A percentile compares a stretch with the other conserved stretches of the same genome.
Evolutionary conservation across 1,140 invertebrate genomes (phyloP).

Genomic region (Melanaphis sacchari): DNA sequence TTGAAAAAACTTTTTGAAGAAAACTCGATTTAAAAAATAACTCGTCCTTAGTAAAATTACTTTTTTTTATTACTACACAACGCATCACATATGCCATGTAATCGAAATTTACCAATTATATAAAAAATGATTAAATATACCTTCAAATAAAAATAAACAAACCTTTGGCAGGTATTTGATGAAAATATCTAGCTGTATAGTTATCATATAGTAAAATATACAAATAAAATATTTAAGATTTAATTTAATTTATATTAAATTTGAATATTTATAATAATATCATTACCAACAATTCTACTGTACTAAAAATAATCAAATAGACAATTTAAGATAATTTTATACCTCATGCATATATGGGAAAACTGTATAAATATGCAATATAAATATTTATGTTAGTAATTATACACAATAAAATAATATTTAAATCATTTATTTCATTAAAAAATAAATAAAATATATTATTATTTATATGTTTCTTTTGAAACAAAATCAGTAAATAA

Average conservation of each 20-base stretch:
- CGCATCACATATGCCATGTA: background rate
- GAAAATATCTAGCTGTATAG: background rate
- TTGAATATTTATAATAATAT: background rate
- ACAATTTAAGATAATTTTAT: background rate
- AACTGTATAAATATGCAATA: background rate
- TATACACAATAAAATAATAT: background rate
- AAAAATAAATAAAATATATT: background rate
- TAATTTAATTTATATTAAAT: background rate
- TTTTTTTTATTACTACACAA: slow-evolving; percentile 30
- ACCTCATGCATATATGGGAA: background rate
- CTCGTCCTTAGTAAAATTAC: background rate
- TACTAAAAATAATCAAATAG: background rate
- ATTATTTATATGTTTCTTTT: background rate
- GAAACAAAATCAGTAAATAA: background rate
- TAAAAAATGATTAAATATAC: background rate
- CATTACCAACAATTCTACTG: background rate
- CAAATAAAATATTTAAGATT: background rate
- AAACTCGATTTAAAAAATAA: slow-evolving; percentile 46
- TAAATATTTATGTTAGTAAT: background rate
- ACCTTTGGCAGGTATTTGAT: background rate
- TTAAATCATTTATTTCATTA: background rate
- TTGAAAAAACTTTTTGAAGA: slow-evolving; percentile 23
- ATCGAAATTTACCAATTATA: background rate
- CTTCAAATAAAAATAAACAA: background rate
- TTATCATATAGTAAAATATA: background rate